Percentiles rank a stretch among this genome's conserved stretches.
Conservation (phyloP, 64 coral and sea anemone species). For the Porites australiensis region DNA sequence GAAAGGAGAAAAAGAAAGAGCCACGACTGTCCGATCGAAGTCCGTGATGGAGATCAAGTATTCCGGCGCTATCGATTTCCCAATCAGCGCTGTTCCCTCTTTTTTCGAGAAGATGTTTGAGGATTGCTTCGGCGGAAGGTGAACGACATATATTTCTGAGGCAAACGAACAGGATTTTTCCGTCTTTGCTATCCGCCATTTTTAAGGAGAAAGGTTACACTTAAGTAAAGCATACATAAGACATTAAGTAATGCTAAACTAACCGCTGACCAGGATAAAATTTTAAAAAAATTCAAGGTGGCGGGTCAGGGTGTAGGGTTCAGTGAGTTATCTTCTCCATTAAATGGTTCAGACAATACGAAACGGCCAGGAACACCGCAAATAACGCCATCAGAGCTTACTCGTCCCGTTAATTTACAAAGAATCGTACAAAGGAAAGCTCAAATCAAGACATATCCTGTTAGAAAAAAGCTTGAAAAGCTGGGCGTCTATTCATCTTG, state of each 20-base stretch:
- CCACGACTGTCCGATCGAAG: slow-evolving; percentile 58
- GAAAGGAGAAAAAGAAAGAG: too few relatives aligned
- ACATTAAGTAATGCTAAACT: too few relatives aligned
- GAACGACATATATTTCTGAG: slow-evolving; percentile 98
- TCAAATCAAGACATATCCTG: slow-evolving; percentile 85
- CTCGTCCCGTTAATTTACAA: slow-evolving; percentile 84
- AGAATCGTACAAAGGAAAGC: slow-evolving; percentile 88
- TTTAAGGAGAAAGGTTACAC: neutral
- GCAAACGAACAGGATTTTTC: slow-evolving; percentile 89
- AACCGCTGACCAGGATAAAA: slow-evolving; percentile 3
- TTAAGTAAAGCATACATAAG: too few relatives aligned
- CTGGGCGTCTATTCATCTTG: slow-evolving; percentile 92
- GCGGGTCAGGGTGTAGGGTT: slow-evolving; percentile 19
- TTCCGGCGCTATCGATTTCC: slow-evolving; percentile 91
- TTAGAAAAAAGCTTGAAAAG: slow-evolving; percentile 94
- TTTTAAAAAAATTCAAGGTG: slow-evolving; percentile 55
- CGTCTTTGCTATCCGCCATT: slow-evolving; percentile 49
- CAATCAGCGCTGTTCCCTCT: slow-evolving; percentile 63
- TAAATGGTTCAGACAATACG: slow-evolving; percentile 44
- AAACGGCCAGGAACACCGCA: slow-evolving; percentile 79
- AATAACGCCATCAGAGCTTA: slow-evolving; percentile 91
- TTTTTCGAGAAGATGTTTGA: slow-evolving; percentile 75
- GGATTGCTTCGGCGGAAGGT: slow-evolving; percentile 85
- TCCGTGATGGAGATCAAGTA: slow-evolving; percentile 71
- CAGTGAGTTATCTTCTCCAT: slow-evolving; percentile 32